A percentile compares a stretch with the other conserved stretches of the same genome.
phyloP scores from a whole-genome alignment of 2,888 invertebrate genomes.

The Hemicrepidius hirtus region DNA sequence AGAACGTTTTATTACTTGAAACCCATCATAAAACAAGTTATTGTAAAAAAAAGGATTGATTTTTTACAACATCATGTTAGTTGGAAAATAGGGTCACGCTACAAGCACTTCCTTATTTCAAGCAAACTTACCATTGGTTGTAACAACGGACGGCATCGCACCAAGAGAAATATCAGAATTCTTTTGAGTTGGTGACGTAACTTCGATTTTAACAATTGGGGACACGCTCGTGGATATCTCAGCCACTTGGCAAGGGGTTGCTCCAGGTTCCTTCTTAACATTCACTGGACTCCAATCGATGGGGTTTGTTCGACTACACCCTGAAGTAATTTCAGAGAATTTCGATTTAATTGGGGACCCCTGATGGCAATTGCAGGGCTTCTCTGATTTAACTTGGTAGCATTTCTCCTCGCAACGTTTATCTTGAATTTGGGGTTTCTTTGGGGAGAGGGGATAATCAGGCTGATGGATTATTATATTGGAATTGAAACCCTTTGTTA shows the following conservation, averaged over 20 bases:
- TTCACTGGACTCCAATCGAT: constrained; percentile 77
- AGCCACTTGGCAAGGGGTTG: constrained; percentile 77
- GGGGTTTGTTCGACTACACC: constrained; percentile 83
- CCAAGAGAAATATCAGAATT: constrained; percentile 50
- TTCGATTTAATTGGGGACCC: constrained; percentile 58
- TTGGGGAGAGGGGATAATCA: constrained; percentile 63
- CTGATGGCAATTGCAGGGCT: constrained; percentile 64
- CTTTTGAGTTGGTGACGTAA: constrained; percentile 77
- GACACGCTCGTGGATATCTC: constrained; percentile 76
- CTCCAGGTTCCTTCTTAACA: constrained; percentile 80
- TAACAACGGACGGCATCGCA: constrained; percentile 65
- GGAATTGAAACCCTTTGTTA: constrained; percentile 72
- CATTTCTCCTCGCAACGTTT: constrained; percentile 68
- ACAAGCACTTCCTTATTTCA: too few relatives aligned
- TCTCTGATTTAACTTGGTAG: constrained; percentile 64
- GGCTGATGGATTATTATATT: constrained; percentile 72
- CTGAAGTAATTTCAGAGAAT: constrained; percentile 63
- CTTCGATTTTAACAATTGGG: constrained; percentile 78
- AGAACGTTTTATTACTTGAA: neutral
- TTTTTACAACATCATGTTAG: too few relatives aligned
- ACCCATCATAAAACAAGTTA: too few relatives aligned
- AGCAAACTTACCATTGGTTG: constrained; percentile 61
- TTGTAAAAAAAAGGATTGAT: too few relatives aligned
- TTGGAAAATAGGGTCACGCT: too few relatives aligned
- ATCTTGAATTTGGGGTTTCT: constrained; percentile 63